Conservation (phyloP, 1,140 invertebrate genomes). For the Patella vulgata region DNA sequence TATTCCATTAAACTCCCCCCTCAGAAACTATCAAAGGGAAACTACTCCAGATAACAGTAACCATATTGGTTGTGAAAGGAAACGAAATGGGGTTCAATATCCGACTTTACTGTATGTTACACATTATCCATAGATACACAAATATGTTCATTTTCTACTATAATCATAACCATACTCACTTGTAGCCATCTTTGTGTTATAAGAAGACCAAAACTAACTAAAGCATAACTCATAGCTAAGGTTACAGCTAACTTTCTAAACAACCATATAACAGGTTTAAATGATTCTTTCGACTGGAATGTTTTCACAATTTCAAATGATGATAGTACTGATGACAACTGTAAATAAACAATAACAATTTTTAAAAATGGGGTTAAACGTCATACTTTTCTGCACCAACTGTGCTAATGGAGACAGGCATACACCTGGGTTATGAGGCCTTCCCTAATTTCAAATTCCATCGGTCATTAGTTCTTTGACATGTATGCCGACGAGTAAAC, state of each 20-base stretch:
- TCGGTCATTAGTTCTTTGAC: too few species aligned
- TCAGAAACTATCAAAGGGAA: too few species aligned
- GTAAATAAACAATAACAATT: slow-evolving; percentile 30
- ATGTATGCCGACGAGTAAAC: too few species aligned
- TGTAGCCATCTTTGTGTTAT: slow-evolving; percentile 71
- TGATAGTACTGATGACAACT: slow-evolving; percentile 59
- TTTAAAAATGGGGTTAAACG: background rate
- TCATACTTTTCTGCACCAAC: background rate
- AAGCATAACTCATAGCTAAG: slow-evolving; percentile 86
- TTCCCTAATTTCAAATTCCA: background rate
- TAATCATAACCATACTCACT: too few species aligned
- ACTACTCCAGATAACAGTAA: too few species aligned
- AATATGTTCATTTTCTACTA: too few species aligned
- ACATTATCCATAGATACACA: too few species aligned
- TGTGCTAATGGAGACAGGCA: background rate
- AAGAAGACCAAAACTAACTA: slow-evolving; percentile 83
- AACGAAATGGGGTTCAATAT: too few species aligned
- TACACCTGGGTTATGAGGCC: background rate
- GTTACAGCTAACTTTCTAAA: slow-evolving; percentile 81
- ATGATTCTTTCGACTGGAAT: slow-evolving; percentile 38
- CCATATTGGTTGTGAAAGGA: too few species aligned
- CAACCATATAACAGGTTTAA: slow-evolving; percentile 65
- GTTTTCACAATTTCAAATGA: slow-evolving; percentile 62
- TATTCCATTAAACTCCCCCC: too few species aligned
- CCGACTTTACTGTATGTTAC: too few species aligned